phyloP scores from a whole-genome alignment of 2,888 invertebrate genomes.

The Scaptomyza reducta region DNA sequence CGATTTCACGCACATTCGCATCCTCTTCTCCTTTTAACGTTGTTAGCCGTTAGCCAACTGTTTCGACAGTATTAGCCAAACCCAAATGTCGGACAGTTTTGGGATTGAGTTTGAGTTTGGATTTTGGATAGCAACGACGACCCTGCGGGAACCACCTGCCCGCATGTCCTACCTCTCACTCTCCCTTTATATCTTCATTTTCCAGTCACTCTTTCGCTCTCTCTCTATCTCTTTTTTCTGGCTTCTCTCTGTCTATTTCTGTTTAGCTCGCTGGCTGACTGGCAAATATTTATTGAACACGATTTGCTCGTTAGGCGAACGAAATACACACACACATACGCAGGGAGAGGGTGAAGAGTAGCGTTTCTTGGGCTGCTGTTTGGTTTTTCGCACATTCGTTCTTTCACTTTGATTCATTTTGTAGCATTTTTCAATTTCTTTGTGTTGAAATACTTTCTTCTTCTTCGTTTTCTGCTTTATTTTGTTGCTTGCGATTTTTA shows the following conservation, averaged over 20 bases:
- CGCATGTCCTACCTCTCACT: constrained; percentile 39
- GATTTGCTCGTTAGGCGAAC: constrained; percentile 80
- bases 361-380: constrained; percentile 40
- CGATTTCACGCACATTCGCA: not conserved
- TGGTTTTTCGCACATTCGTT: constrained; percentile 65
- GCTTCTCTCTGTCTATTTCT: constrained; percentile 39
- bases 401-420: constrained; percentile 78
- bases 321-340: constrained; percentile 58
- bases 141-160: constrained; percentile 48
- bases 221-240: constrained; percentile 12
- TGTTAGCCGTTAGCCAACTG: constrained; percentile 24
- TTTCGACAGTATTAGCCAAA: constrained; percentile 47
- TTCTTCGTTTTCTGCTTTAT: constrained; percentile 9
- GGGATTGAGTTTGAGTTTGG: constrained; percentile 23
- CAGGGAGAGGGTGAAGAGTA: not conserved
- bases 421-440: constrained; percentile 79
- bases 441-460: constrained; percentile 58
- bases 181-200: no score
- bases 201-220: no score
- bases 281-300: constrained; percentile 81
- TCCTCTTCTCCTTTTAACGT: not conserved
- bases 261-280: constrained; percentile 61
- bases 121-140: constrained; percentile 26
- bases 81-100: constrained; percentile 50
- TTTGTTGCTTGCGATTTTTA: constrained; percentile 57